Conservation (phyloP, 1,140 invertebrate genomes). For the Drosophila seguyi region DNA sequence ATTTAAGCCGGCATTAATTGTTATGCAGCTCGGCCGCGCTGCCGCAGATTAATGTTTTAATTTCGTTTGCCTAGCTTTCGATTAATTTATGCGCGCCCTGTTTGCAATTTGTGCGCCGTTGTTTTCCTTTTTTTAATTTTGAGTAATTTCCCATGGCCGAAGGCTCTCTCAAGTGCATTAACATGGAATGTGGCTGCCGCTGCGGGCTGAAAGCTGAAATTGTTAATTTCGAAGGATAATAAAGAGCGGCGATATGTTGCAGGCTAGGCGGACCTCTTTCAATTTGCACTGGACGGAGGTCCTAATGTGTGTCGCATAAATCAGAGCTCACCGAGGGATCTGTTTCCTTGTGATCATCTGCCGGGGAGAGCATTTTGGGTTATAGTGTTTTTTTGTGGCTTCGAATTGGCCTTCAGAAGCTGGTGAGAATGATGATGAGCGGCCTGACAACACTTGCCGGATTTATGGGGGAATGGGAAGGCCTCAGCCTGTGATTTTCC, state of each 20-base stretch:
- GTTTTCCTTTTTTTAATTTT: conserved; percentile 32
- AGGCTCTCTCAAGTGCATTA: conserved; percentile 66
- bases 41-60: conserved; percentile 79
- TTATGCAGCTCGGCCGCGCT: conserved; percentile 54
- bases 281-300: conserved; percentile 47
- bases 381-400: neutral
- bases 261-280: conserved; percentile 47
- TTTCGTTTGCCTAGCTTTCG: conserved; percentile 62
- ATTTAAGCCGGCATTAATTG: conserved; percentile 79
- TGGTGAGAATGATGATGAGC: conserved; percentile 44
- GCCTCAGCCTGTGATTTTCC: neutral
- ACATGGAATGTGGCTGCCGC: conserved; percentile 55
- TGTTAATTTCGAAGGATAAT: conserved; percentile 72
- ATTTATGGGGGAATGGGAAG: conserved; percentile 17
- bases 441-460: conserved; percentile 38
- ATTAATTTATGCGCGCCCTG: conserved; percentile 74
- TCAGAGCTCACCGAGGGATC: conserved; percentile 22
- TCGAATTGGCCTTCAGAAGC: conserved; percentile 7
- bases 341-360: conserved; percentile 1
- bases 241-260: conserved; percentile 65
- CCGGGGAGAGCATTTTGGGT: neutral
- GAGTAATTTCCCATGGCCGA: conserved; percentile 66
- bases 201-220: conserved; percentile 42
- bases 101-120: conserved; percentile 59
- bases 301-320: conserved; percentile 70